Percentiles rank a stretch among this genome's conserved stretches.
Evolutionary conservation across 2,888 invertebrate genomes (phyloP).

Genomic region (Boloria selene): DNA sequence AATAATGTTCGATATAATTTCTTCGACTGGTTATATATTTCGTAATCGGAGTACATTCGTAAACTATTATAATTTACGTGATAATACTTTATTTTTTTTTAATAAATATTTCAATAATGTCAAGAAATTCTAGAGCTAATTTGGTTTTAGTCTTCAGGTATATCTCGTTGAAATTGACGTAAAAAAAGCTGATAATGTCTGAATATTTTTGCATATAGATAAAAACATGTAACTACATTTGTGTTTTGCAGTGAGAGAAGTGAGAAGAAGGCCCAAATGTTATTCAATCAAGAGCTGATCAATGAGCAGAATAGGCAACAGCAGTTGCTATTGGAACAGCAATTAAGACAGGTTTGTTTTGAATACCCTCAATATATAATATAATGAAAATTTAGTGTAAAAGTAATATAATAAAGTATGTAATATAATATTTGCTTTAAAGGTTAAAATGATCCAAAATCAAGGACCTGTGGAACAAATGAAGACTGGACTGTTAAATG

Average conservation of each 20-base stretch:
- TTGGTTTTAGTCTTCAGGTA: slow-evolving; percentile 23
- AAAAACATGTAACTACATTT: background rate
- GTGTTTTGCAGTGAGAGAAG: slow-evolving; percentile 78
- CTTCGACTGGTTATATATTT: background rate
- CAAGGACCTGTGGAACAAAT: slow-evolving; percentile 71
- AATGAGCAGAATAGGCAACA: slow-evolving; percentile 79
- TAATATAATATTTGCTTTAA: slow-evolving; percentile 27
- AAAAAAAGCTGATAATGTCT: background rate
- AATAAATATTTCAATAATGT: slow-evolving; percentile 3
- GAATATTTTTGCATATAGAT: too few relatives aligned
- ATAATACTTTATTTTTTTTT: background rate
- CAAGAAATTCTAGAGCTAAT: slow-evolving; percentile 7
- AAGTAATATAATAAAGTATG: too few relatives aligned
- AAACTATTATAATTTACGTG: background rate
- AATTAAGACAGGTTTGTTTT: slow-evolving; percentile 68
- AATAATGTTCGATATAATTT: background rate
- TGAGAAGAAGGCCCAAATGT: slow-evolving; percentile 83
- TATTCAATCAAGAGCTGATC: slow-evolving; percentile 83
- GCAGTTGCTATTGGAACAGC: slow-evolving; percentile 72
- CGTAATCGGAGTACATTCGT: background rate
- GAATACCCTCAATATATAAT: background rate
- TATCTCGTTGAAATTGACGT: background rate
- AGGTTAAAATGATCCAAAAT: slow-evolving; percentile 78
- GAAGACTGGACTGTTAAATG: slow-evolving; percentile 66
- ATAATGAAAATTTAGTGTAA: background rate